These are phyloP conservation scores for Epinotia bilunana DNA, from an alignment of 2,888 invertebrate species.

Conservation along the genomic window DNA sequence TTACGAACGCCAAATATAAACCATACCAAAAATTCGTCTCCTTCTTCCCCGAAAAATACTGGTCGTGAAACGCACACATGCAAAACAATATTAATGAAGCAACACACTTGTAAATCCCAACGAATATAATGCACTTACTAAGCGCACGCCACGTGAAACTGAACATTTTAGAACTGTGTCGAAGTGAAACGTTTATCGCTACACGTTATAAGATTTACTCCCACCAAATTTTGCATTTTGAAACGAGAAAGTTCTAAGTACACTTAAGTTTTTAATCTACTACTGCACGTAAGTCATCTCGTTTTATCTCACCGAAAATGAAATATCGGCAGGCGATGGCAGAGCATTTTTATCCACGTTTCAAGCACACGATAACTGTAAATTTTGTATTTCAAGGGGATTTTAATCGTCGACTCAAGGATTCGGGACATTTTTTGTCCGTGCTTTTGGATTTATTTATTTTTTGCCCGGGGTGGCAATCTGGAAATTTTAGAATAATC, in stretches of 20 bases:
- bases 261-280: background rate
- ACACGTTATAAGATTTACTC: background rate
- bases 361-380: conserved; percentile 71
- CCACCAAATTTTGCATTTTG: background rate
- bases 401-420: conserved; percentile 72
- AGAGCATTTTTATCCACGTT: conserved; percentile 52
- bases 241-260: background rate
- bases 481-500: conserved; percentile 83
- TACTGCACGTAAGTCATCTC: conserved; percentile 43
- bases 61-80: conserved; percentile 37
- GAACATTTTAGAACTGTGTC: background rate
- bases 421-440: conserved; percentile 79
- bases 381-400: conserved; percentile 76
- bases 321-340: conserved; percentile 39
- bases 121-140: conserved; percentile 28
- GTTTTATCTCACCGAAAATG: conserved; percentile 46
- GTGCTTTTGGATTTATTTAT: conserved; percentile 78
- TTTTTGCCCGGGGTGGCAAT: conserved; percentile 83
- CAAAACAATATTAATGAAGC: conserved; percentile 38
- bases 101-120: conserved; percentile 28
- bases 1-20: conserved; percentile 38
- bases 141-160: background rate
- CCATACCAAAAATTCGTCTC: conserved; percentile 33
- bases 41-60: conserved; percentile 40
- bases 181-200: background rate